phyloP scores from a whole-genome alignment of 2,113 vertebrate genomes.

The Psittacus erithacus region DNA sequence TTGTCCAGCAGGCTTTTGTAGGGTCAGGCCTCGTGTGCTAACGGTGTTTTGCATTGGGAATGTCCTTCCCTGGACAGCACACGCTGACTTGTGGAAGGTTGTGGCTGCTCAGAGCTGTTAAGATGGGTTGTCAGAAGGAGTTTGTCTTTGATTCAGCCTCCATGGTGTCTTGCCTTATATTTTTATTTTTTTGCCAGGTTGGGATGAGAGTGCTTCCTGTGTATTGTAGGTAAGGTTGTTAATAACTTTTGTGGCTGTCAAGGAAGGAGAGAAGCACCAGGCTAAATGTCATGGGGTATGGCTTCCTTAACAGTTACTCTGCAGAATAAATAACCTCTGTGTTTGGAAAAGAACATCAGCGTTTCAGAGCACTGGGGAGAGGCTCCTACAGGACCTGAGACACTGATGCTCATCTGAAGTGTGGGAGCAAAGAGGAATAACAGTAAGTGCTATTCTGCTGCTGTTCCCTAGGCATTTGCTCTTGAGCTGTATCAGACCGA shows the following conservation, averaged over 20 bases:
- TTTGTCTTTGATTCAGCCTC: not conserved
- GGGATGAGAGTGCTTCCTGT: not conserved
- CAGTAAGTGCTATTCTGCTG: not conserved
- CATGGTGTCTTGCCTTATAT: not conserved
- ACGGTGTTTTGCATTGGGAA: not conserved
- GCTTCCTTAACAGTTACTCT: not conserved
- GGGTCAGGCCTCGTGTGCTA: not conserved
- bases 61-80: not conserved
- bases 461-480: not conserved
- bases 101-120: not conserved
- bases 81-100: not conserved
- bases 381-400: not conserved
- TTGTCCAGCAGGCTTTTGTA: not conserved
- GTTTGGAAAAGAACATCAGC: not conserved
- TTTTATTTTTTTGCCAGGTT: not conserved
- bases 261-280: not conserved
- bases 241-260: not conserved
- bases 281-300: not conserved
- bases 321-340: not conserved
- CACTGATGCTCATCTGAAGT: fast-evolving
- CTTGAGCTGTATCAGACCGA: not conserved
- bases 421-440: fast-evolving
- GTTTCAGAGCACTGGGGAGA: not conserved
- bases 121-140: not conserved
- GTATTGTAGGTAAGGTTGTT: not conserved